Base-by-base conservation (phyloP, 2,888 invertebrate species). In the Microchrysa polita region DNA sequence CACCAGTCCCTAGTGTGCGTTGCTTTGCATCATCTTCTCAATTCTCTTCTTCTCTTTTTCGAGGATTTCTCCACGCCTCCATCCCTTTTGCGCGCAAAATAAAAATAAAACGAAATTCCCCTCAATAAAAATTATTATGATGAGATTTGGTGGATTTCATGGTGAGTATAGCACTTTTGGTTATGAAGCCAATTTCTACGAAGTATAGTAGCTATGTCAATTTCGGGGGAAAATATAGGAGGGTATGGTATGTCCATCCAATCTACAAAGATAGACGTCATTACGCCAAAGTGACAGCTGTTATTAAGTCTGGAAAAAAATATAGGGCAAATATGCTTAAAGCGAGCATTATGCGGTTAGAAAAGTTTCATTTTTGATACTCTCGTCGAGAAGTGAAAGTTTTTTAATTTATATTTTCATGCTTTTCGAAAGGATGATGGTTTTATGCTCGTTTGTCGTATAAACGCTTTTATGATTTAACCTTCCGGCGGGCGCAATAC, bases 261-360 rank as follows among this genome's bases (percentile, higher is more conserved):
- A 65, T 65, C 42, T 12, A 44, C n/a, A 14, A 65, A 20, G 65
- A 65, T 65, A 44, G 44, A 42, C 42, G 65, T 16, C 16, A 65
- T 42, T 44, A 18, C 20, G 65, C 10, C 65, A 65, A 44, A 44
- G 20, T 44, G 65, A 65, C 65, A 65, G 44, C 65, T 65, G 65
- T 65, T 65, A 65, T 65, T 65, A 44, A n/a, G 65, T 65, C 65
- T 44, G 5, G 20, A 14, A 22, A 65, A 20, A 42, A 42, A n/a
- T n/a, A n/a, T n/a, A n/a, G n/a, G n/a, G n/a, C n/a, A n/a, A n/a
- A n/a, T n/a, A n/a, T n/a, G 40, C 61, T 34, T 34, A 44, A 65
- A 42, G 44, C 23, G 65, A 22, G 65, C n/a, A n/a, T 44, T 44
- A 44, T 44, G 22, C 44, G 42, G 44, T 65, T 65, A 65, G 65